Evolutionary conservation across 2,888 invertebrate genomes (phyloP), one percentile per base, ranked within the genome.

Genomic region (Ormyrus rosae): DNA sequence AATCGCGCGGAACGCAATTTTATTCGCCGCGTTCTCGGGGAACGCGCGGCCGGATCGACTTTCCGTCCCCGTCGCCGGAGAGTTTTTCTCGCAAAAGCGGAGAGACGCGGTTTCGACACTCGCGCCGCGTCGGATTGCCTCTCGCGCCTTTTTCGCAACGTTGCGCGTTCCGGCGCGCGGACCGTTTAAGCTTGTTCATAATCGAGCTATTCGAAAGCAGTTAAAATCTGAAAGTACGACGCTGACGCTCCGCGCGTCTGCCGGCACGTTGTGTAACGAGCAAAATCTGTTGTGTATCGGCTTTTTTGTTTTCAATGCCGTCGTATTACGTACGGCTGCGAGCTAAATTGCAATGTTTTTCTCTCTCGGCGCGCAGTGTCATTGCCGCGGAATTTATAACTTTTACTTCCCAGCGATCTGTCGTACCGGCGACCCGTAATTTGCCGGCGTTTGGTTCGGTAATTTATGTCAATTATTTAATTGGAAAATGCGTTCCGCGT

Each of bases 401-500:
- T 13, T 65, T 65, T 19, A 60, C 60, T 48, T n/a, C 8, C 8
- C 7, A n/a, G 71, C 50, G 51, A 7, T 50, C 70, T 63, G 63
- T 48, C 6, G 19, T 6, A 6, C 55, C 45, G 6, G n/a, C 10
- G 46, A 45, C 56, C n/a, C 13, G 45, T 56, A 48, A 73, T 73
- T 73, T 65, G 55, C 13, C 75, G 60, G 51, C 67, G 13, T 60
- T 67, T 51, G 34, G 6, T 50, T 34, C 48, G 50, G 34, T 50
- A 48, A 60, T 75, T 75, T 60, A 51, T 34, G 60, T 58, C 51
- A 67, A 68, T 75, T 60, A 60, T 50, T 53, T 45, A 60, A 45
- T 68, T 67, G 75, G 53, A 75, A 75, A 68, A 58, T 48, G 6
- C 65, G 50, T 11, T 53, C 51, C 34, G 9, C n/a, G 5, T 34